Evolutionary conservation across 2,797 vertebrate genomes (phyloP).

Genomic region (Apogon hyalosoma): DNA sequence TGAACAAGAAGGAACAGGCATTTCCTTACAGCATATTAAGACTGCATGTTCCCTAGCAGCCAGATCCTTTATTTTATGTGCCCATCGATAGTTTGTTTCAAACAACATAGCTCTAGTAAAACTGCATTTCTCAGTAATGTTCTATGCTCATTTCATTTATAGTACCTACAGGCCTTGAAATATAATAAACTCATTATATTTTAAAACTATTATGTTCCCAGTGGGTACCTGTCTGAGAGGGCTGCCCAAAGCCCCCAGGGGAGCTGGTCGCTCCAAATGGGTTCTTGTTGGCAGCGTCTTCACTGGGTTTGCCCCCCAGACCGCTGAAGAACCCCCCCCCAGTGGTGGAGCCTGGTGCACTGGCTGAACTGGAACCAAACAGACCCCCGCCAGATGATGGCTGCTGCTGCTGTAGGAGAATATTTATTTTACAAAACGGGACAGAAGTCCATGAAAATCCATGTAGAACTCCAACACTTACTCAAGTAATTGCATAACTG

Average conservation of each 20-base stretch:
- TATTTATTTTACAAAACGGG: not conserved
- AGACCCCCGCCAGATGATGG: conserved; percentile 82
- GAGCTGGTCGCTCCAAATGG: conserved; percentile 88
- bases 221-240: conserved; percentile 74
- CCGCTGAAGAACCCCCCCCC: conserved; percentile 94
- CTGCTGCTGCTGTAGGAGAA: conserved; percentile 67
- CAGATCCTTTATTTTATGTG: no score
- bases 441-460: not conserved
- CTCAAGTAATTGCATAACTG: not conserved
- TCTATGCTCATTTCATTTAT: no score
- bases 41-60: no score
- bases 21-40: no score
- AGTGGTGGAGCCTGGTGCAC: conserved; percentile 62
- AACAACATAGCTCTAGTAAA: no score
- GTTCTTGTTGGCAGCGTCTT: conserved; percentile 96
- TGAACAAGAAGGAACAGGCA: no score
- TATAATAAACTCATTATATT: no score
- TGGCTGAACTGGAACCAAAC: conserved; percentile 86
- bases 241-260: conserved; percentile 87
- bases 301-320: conserved; percentile 95
- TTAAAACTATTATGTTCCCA: no score
- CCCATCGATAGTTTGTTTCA: no score
- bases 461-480: no score
- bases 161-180: no score
- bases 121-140: no score